A percentile compares a stretch with the other conserved stretches of the same genome.
Conservation (phyloP, 1,140 invertebrate genomes). For the Drusus annulatus region DNA sequence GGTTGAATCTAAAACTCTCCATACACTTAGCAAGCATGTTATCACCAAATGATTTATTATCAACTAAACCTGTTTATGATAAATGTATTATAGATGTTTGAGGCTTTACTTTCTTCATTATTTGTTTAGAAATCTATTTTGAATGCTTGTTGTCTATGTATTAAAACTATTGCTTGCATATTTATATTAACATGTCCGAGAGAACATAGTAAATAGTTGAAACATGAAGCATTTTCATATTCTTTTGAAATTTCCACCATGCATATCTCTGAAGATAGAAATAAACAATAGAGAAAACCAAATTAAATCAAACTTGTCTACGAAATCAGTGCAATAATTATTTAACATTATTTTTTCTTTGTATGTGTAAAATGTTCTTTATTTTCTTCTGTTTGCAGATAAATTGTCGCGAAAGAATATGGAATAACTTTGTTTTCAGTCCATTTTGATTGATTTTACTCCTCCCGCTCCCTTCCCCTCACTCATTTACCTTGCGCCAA, state of each 20-base stretch:
- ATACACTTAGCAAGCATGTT: no score
- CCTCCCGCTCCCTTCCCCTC: constrained; percentile 14
- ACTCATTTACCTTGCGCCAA: constrained; percentile 44
- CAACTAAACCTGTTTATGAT: no score
- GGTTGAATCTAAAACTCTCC: no score
- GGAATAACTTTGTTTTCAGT: constrained; percentile 41
- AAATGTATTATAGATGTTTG: no score
- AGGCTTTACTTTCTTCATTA: no score
- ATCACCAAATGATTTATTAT: no score
- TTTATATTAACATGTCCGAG: background rate
- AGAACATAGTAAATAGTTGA: constrained; percentile 11
- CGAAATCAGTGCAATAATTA: constrained; percentile 10
- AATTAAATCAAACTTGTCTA: constrained; percentile 16
- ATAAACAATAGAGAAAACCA: background rate
- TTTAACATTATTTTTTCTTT: constrained; percentile 25
- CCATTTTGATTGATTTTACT: constrained; percentile 20
- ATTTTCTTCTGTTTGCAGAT: constrained; percentile 59
- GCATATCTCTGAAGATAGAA: constrained; percentile 28
- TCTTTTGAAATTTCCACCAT: constrained; percentile 37
- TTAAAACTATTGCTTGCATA: constrained; percentile 2
- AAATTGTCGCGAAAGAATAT: constrained; percentile 50
- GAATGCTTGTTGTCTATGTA: background rate
- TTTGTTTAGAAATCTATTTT: background rate
- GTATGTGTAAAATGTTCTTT: constrained; percentile 52
- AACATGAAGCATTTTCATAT: constrained; percentile 37